Percentiles rank a stretch among this genome's conserved stretches.
Conservation (phyloP, 2,797 vertebrate genomes). For the Monodelphis domestica region DNA sequence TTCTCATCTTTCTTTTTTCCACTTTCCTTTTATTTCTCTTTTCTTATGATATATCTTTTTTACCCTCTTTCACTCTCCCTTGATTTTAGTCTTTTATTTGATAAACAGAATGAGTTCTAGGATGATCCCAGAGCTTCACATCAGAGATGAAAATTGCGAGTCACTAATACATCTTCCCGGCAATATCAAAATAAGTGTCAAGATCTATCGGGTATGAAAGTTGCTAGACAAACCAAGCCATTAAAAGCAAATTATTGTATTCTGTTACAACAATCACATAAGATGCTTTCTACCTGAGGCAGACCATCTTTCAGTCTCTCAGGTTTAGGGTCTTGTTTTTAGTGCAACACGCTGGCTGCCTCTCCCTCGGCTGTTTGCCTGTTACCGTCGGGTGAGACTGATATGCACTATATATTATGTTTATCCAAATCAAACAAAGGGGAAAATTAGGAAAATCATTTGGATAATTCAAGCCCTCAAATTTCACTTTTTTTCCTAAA, state of each 20-base stretch:
- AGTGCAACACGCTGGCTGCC: neutral
- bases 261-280: neutral
- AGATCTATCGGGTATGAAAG: neutral
- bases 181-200: neutral
- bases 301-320: too few relatives aligned
- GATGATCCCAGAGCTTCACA: neutral
- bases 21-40: neutral
- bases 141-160: neutral
- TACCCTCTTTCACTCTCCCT: neutral
- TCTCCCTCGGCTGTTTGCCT: neutral
- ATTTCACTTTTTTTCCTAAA: neutral
- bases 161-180: neutral
- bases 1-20: neutral
- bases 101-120: neutral
- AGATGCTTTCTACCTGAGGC: neutral
- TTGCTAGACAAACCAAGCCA: neutral
- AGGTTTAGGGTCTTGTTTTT: neutral
- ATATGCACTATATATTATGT: neutral
- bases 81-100: neutral
- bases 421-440: neutral
- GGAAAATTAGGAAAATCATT: neutral
- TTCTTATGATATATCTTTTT: neutral
- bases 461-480: neutral
- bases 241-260: neutral
- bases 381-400: neutral